Conservation (phyloP, 1,140 invertebrate genomes). For the Magallana gigas region DNA sequence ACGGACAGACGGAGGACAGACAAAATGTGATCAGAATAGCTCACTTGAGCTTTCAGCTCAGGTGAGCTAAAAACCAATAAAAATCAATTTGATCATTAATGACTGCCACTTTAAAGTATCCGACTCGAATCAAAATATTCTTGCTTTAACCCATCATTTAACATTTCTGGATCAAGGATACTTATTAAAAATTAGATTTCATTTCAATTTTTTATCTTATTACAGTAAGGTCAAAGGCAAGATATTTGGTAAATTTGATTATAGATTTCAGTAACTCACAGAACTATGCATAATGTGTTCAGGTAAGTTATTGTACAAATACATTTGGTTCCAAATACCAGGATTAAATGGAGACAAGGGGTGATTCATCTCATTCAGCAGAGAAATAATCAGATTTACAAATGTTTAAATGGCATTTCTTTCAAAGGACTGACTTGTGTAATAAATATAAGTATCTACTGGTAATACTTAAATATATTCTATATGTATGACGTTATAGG, state of each 20-base stretch:
- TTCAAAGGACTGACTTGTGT: neutral
- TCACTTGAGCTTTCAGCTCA: too few species aligned
- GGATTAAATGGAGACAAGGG: constrained; percentile 18
- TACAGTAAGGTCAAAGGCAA: neutral
- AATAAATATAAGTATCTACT: neutral
- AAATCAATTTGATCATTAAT: too few species aligned
- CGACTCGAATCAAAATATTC: too few species aligned
- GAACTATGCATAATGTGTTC: neutral
- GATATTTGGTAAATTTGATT: constrained; percentile 17
- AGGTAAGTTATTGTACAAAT: neutral
- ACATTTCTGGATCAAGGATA: too few species aligned
- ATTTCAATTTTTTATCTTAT: too few species aligned
- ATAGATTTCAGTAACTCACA: neutral
- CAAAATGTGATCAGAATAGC: too few species aligned
- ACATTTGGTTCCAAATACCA: neutral
- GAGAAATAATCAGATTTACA: constrained; percentile 7
- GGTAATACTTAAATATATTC: neutral
- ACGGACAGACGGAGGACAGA: too few species aligned
- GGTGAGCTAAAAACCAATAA: too few species aligned
- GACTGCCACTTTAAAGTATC: too few species aligned
- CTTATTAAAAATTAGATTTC: too few species aligned
- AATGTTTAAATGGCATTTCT: constrained; percentile 6
- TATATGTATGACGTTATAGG: neutral
- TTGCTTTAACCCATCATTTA: too few species aligned
- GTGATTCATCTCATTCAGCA: constrained; percentile 11